Evolutionary conservation across 2,113 vertebrate species (phyloP), one percentile per base, ranked within the genome.

Genomic region (Chionodraco myersi): DNA sequence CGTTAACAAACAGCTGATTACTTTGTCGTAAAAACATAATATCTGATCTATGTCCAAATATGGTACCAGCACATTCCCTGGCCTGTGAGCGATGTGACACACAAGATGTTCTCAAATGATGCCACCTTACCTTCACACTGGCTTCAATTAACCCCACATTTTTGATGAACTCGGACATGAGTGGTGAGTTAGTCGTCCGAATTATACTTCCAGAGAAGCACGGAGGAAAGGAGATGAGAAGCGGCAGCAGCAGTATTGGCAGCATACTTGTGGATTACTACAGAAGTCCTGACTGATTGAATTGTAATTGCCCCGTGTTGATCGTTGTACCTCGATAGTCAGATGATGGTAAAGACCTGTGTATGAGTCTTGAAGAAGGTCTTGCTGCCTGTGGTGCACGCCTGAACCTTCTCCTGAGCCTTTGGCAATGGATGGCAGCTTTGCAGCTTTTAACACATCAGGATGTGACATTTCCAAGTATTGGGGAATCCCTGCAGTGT

Each of bases 401-500:
- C 21, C 41, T 41, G 48, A 44, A 36, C 34, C 58, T 61, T 66
- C 41, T 67, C 36, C 60, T 74, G 44, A 56, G 11, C 34, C 64
- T 73, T 58, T 84, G 72, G 65, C 16, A 21, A 21, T 62, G 56
- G 70, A 80, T 45, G 52, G 16, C 18, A 69, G 65, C 34, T 58
- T 36, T 52, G 54, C 26, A 47, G 52, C 86, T 86, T 89, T 83
- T 86, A 87, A 86, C 2, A 61, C 47, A 45, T 54, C 48, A 57
- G 70, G 41, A 48, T 57, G 64, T 68, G 88, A 72, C 75, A 78
- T 89, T 87, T 89, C 52, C 77, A 61, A 51, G 48, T 5, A 72
- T 53, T 77, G 91, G 91, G 91, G 44, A 91, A 80, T 69, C 80
- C 91, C 89, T 62, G 7, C 12, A 12, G 30, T 30, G 44, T 41